Conservation (phyloP, 2,113 vertebrate species). For the Canis aureus region DNA sequence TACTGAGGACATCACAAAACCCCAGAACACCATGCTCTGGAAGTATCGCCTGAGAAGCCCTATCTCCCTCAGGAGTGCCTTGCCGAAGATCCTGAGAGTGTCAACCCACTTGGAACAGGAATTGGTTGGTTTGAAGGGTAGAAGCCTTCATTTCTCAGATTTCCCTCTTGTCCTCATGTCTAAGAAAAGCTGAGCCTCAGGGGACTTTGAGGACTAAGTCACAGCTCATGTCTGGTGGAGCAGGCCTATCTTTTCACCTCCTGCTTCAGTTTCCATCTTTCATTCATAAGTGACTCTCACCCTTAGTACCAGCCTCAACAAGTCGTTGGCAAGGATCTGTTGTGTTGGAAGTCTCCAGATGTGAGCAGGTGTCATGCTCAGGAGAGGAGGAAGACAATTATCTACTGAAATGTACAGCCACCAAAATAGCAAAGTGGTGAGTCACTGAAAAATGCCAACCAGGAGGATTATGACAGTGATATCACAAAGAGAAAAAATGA, state of each 20-base stretch:
- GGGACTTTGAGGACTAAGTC: background rate
- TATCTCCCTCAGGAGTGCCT: background rate
- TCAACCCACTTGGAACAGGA: background rate
- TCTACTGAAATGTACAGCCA: background rate
- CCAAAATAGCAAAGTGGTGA: slow-evolving; percentile 66
- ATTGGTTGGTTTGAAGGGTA: background rate
- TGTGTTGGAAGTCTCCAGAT: slow-evolving; percentile 10
- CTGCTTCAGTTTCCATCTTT: background rate
- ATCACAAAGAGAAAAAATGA: background rate
- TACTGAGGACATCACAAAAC: background rate
- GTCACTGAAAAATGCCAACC: slow-evolving; percentile 55
- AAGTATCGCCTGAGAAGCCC: background rate
- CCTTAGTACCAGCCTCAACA: background rate
- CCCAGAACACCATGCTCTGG: background rate
- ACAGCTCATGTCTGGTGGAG: background rate
- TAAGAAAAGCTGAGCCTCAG: background rate
- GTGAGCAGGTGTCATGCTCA: slow-evolving; percentile 27
- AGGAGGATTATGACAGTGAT: background rate
- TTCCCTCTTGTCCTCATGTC: background rate
- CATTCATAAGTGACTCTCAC: background rate
- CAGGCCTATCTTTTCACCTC: background rate
- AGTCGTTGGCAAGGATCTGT: background rate
- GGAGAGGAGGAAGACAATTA: background rate
- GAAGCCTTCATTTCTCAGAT: background rate
- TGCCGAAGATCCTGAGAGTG: background rate